Evolutionary conservation across 2,797 vertebrate species (phyloP).

Genomic region (Garrulus glandarius): DNA sequence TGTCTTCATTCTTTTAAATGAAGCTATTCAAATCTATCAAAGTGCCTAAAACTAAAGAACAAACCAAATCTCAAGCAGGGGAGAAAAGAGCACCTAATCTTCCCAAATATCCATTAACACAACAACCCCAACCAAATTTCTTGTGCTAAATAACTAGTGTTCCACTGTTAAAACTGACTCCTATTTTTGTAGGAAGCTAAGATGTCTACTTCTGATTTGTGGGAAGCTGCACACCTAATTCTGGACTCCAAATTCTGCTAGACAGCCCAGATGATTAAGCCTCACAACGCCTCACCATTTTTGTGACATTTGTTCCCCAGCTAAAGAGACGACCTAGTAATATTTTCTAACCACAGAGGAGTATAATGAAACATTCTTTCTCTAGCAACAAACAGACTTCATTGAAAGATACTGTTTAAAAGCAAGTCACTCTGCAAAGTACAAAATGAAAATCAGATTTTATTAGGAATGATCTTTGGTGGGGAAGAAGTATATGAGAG

Average conservation of each 20-base stretch:
- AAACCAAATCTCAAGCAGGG: not conserved
- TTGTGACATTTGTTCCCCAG: not conserved
- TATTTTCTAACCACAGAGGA: not conserved
- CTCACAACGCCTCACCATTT: fast-evolving
- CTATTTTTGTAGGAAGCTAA: not conserved
- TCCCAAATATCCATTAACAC: not conserved
- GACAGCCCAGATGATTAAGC: not conserved
- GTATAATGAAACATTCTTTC: not conserved
- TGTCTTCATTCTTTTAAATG: not conserved
- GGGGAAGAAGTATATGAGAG: not conserved
- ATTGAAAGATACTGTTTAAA: not conserved
- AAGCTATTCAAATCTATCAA: not conserved
- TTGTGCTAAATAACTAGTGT: not conserved
- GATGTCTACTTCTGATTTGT: not conserved
- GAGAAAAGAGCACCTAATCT: not conserved
- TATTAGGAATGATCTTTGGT: not conserved
- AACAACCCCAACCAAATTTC: not conserved
- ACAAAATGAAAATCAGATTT: not conserved
- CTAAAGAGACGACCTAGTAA: not conserved
- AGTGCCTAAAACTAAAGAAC: not conserved
- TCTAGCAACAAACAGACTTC: not conserved
- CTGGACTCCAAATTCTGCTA: not conserved
- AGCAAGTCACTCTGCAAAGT: not conserved
- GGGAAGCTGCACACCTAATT: not conserved
- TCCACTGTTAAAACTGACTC: not conserved